phyloP scores from a whole-genome alignment of 2,888 invertebrate genomes.

The Allolobophora icterica region DNA sequence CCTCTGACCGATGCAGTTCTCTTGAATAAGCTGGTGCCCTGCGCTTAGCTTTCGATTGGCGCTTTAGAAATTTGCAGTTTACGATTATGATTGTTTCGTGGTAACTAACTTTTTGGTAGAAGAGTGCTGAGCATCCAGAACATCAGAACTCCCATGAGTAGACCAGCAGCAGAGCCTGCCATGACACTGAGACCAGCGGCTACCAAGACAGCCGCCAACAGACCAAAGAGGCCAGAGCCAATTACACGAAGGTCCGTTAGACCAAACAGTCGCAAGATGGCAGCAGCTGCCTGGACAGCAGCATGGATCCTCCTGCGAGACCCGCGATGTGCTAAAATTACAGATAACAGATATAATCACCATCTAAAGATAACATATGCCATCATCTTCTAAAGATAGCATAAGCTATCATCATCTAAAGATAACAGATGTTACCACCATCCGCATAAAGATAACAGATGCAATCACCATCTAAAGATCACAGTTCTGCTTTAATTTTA shows the following conservation, averaged over 20 bases:
- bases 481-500: too few relatives aligned
- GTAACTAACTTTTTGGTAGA: conserved; percentile 7
- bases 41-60: too few relatives aligned
- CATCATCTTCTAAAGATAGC: too few relatives aligned
- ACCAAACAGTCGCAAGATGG: background rate
- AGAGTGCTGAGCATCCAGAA: background rate
- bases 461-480: too few relatives aligned
- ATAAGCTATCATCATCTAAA: too few relatives aligned
- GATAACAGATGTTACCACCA: too few relatives aligned
- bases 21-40: too few relatives aligned
- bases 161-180: background rate
- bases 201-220: background rate
- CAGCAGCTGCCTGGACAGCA: background rate
- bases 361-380: too few relatives aligned
- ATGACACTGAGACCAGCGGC: background rate
- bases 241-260: background rate
- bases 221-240: background rate
- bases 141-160: background rate
- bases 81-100: too few relatives aligned
- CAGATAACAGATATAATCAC: background rate
- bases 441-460: too few relatives aligned
- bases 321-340: background rate
- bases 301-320: background rate
- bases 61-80: too few relatives aligned
- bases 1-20: too few relatives aligned